These are phyloP conservation scores for Cherax quadricarinatus DNA, from an alignment of 1,140 invertebrate genomes.

Conservation along the genomic window DNA sequence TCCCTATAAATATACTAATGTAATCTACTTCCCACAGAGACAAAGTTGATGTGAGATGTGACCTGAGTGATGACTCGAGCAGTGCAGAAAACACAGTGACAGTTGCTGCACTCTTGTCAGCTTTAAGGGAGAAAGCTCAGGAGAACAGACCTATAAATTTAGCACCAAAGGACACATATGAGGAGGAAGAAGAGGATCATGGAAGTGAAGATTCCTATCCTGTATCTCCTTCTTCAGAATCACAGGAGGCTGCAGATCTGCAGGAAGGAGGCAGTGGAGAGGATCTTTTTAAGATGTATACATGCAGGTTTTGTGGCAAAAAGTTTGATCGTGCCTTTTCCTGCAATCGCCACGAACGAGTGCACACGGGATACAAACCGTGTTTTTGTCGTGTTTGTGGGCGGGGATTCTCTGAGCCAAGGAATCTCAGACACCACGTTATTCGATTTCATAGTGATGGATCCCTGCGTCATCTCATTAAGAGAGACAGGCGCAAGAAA, in stretches of 20 bases:
- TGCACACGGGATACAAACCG: constrained; percentile 77
- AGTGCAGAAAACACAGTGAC: constrained; percentile 62
- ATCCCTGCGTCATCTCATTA: constrained; percentile 75
- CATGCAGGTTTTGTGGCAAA: constrained; percentile 78
- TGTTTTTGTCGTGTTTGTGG: constrained; percentile 78
- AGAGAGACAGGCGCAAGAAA: constrained; percentile 71
- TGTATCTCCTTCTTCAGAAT: constrained; percentile 67
- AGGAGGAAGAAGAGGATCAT: constrained; percentile 66
- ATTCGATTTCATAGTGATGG: constrained; percentile 77
- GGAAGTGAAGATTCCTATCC: constrained; percentile 59
- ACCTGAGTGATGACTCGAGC: constrained; percentile 39
- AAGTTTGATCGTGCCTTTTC: constrained; percentile 80
- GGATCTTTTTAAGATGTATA: constrained; percentile 75
- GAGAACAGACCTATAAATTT: constrained; percentile 14
- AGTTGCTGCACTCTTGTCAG: constrained; percentile 57
- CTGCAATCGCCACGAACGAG: constrained; percentile 77
- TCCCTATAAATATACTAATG: too few species aligned
- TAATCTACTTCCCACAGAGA: background rate
- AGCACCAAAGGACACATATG: constrained; percentile 43
- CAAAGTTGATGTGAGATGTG: constrained; percentile 23
- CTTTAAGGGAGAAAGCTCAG: constrained; percentile 33
- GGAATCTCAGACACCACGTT: constrained; percentile 78
- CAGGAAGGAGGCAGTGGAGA: constrained; percentile 64
- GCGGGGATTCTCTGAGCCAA: constrained; percentile 78
- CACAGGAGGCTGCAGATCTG: constrained; percentile 39